Evolutionary conservation across 2,113 vertebrate genomes (phyloP), one percentile per base, ranked within the genome.

Genomic region (western clawed frog (Xenopus tropicalis)): DNA sequence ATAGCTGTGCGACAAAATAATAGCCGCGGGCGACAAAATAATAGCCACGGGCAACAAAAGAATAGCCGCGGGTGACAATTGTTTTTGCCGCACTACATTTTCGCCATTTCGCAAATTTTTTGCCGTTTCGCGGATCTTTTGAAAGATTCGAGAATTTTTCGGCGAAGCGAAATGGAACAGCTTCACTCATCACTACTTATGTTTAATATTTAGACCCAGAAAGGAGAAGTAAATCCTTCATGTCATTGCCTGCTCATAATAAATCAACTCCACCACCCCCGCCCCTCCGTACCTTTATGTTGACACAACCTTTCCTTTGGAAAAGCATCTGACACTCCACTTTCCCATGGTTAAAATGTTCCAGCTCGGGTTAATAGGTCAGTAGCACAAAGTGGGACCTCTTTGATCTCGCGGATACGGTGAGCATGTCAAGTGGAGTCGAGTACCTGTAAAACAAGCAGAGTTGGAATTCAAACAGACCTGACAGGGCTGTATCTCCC

Each of bases 401-500:
- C 42, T 71, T 71, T 71, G 69, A 63, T 71, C 69, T 51, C 13
- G 19, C 9, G 7, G 23, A 62, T 17, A 20, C 61, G 19, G 25
- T 52, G 44, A 54, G 14, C 25, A 57, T 42, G 43, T 22, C 12
- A 29, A 70, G 21, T 56, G 12, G 69, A 44, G 56, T 19, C 59
- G 42, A 61, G 21, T 29, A 70, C 69, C 69, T 70, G 59, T 61
- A 71, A 71, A 63, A 11, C 43, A 14, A 43, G 25, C 58, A 44
- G 23, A 23, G 21, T 11, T 29, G 12, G 42, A 23, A 51, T 52
- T 52, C 17, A 29, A 16, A 62, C 37, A 61, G 13, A 44, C 23
- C 1, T 17, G 16, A 17, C 6, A 37, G 42, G 8, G 21, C 16
- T 1, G 1, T 20, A 22, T 24, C 14, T 48, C 43, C 25, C 20